phyloP scores from a whole-genome alignment of 1,140 invertebrate species.

The Chlorops oryzae region DNA sequence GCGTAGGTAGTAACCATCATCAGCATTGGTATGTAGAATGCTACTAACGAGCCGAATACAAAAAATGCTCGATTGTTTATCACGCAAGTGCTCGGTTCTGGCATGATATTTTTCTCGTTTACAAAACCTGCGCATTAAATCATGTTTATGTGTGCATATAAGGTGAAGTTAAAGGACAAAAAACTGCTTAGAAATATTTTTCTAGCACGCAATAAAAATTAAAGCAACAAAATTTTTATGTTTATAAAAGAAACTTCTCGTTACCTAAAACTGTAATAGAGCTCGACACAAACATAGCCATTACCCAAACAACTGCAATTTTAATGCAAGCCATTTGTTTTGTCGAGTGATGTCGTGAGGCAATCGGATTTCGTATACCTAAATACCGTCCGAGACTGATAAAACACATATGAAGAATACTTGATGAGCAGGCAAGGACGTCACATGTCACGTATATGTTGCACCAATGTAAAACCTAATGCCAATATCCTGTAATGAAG shows the following conservation, averaged over 20 bases:
- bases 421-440: conserved; percentile 88
- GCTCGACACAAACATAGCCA: conserved; percentile 79
- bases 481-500: conserved; percentile 76
- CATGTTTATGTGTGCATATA: too few species aligned
- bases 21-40: conserved; percentile 89
- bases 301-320: conserved; percentile 77
- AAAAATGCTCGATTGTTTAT: conserved; percentile 84
- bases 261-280: conserved; percentile 83
- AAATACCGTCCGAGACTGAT: conserved; percentile 89
- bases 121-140: conserved; percentile 60
- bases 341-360: conserved; percentile 68
- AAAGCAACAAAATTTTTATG: too few species aligned
- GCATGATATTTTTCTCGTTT: conserved; percentile 71
- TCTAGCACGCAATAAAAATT: too few species aligned
- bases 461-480: conserved; percentile 75
- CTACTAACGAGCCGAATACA: conserved; percentile 81
- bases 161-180: too few species aligned
- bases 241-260: conserved; percentile 11
- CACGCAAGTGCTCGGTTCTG: conserved; percentile 64
- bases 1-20: conserved; percentile 86
- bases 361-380: conserved; percentile 84
- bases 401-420: conserved; percentile 96
- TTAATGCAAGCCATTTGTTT: conserved; percentile 73
- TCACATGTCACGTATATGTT: conserved; percentile 91
- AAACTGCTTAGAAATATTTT: too few species aligned